Evolutionary conservation across 2,113 vertebrate genomes (phyloP), one percentile per base, ranked within the genome.

Genomic region (Buteo buteo): DNA sequence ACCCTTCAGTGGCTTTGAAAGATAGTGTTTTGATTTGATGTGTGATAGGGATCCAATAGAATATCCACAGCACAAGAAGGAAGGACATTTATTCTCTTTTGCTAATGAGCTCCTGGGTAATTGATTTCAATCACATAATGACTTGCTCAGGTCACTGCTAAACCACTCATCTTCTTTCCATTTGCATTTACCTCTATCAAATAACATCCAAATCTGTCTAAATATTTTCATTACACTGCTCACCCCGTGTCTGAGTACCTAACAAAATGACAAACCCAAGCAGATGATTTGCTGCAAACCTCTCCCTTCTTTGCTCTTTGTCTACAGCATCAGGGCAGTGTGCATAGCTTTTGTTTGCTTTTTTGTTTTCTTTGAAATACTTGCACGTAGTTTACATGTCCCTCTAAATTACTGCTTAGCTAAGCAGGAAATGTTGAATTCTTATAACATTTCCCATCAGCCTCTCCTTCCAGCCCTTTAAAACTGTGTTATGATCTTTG

Each of bases 341-440:
- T 8, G 82, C 70, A 57, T 2, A 61, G 69, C 94, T 88, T 94
- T 95, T 91, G 86, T 91, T 94, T 88, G 88, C 83, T 89, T 94
- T 93, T 93, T 67, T 85, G 57, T 95, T 95, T 93, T 84, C 95
- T 97, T 94, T 95, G 92, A 96, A 96, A 93, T 44, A 34, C 86
- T 79, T 31, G 7, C 19, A 15, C 70, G 38, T 45, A 52, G 94
- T 96, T 96, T 95, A 93, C 93, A 82, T 65, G 89, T 73, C 73
- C 93, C 88, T 38, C 92, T 69, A 62, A 94, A 96, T 89, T 82
- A 76, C 86, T 95, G 97, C 95, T 95, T 89, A 95, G 88, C 94
- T 94, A 93, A 97, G 96, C 97, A 96, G 94, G 88, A 87, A 85
- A 94, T 31, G 66, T 17, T 72, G 94, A 94, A 94, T 95, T 89